Percentiles rank a stretch among this genome's conserved stretches.
phyloP scores from a whole-genome alignment of 2,888 invertebrate genomes.

The Oegoconia quadripuncta region DNA sequence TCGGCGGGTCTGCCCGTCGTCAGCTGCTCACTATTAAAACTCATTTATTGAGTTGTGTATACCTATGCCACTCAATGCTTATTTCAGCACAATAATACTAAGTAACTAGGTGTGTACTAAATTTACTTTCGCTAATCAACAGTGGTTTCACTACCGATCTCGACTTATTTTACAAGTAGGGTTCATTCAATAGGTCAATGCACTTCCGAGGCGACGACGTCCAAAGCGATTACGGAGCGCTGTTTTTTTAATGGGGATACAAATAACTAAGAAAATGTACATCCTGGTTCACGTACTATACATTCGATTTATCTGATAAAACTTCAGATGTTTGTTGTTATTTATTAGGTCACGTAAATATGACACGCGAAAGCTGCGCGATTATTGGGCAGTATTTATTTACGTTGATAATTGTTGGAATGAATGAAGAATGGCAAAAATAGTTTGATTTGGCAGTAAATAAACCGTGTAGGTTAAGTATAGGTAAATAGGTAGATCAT shows the following conservation, averaged over 20 bases:
- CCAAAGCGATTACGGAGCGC: slow-evolving; percentile 63
- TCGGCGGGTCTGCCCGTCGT: slow-evolving; percentile 37
- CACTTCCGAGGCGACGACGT: slow-evolving; percentile 72
- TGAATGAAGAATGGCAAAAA: too few species aligned
- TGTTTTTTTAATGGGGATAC: slow-evolving; percentile 56
- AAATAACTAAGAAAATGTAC: slow-evolving; percentile 37
- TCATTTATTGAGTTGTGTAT: too few species aligned
- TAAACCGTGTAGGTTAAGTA: not conserved
- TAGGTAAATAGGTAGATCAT: too few species aligned
- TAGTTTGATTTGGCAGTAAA: too few species aligned
- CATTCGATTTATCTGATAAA: not conserved
- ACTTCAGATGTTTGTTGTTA: not conserved
- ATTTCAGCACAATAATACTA: not conserved
- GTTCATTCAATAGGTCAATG: slow-evolving; percentile 76
- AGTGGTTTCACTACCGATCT: slow-evolving; percentile 12
- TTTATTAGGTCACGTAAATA: not conserved
- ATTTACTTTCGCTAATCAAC: slow-evolving; percentile 7
- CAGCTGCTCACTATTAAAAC: slow-evolving; percentile 55
- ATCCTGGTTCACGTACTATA: slow-evolving; percentile 24
- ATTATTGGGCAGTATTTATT: too few species aligned
- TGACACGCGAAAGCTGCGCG: too few species aligned
- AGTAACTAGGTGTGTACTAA: too few species aligned
- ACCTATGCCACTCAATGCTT: not conserved
- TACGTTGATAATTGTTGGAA: too few species aligned
- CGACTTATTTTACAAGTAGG: slow-evolving; percentile 46